Base-by-base conservation (phyloP, 1,140 invertebrate species). In the Drosophila nasuta region DNA sequence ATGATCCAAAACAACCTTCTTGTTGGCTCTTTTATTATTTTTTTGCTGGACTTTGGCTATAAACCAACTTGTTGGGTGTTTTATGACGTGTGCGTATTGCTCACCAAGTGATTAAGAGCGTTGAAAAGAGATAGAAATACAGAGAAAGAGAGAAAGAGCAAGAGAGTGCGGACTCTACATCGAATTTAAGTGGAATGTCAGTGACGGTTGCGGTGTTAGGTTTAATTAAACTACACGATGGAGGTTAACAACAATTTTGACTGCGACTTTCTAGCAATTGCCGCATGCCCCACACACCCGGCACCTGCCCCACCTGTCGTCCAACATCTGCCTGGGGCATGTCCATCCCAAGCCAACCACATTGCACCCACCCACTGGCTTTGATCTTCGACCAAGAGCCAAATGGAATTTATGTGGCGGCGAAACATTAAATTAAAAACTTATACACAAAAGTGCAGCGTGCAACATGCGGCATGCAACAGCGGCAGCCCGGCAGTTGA, bases 371-470 rank as follows among this genome's bases (percentile, higher is more conserved):
- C 62, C 62, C 76, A 49, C 45, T 60, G 33, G 74, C 83, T 88
- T 88, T 88, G 85, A 88, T 89, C 85, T 88, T 68, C 45, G 49
- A 67, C 68, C 77, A 85, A 56, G 20, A 46, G 58, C 46, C 58
- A 67, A 57, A 56, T 82, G 76, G 79, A 77, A 87, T 88, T 82
- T 82, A 82, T 88, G 79, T 81, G 78, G 82, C 72, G 62, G 35
- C 35, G 72, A 75, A 74, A 70, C 28, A 46, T 63, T 25, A 85
- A 85, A 82, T 87, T 75, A 72, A 72, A 72, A 67, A 56, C 20
- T 43, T 58, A 62, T 79, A 82, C 76, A 25, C 20, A 25, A 46
- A 71, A 60, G 51, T 73, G 80, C 79, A 75, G 81, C 73, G 13
- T 83, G 81, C 57, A 58, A 73, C 30, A 58, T 81, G 51, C 28